Conservation (phyloP, 2,797 vertebrate species). For the Dallia pectoralis region DNA sequence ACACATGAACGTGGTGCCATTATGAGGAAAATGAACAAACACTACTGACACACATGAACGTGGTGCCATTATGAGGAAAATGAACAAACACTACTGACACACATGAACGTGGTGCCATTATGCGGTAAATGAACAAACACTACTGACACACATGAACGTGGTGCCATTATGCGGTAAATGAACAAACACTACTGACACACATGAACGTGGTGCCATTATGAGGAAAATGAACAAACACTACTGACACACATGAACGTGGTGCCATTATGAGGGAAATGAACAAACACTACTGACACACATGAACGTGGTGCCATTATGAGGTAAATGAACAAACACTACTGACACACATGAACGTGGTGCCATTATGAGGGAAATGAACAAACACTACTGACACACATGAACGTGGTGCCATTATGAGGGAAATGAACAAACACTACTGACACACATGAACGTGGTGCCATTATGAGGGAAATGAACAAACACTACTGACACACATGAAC, state of each 20-base stretch:
- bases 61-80: neutral
- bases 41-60: neutral
- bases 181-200: neutral
- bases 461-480: neutral
- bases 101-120: neutral
- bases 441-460: neutral
- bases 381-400: neutral
- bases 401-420: neutral
- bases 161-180: neutral
- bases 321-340: neutral
- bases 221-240: neutral
- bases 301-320: neutral
- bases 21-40: neutral
- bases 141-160: neutral
- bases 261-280: neutral
- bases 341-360: neutral
- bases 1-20: neutral
- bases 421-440: neutral
- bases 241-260: neutral
- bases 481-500: neutral
- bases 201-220: neutral
- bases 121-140: neutral
- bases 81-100: neutral
- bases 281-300: neutral
- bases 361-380: neutral